Evolutionary conservation across 1,140 invertebrate genomes (phyloP), one percentile per base, ranked within the genome.

Genomic region (Drosophila yakuba): DNA sequence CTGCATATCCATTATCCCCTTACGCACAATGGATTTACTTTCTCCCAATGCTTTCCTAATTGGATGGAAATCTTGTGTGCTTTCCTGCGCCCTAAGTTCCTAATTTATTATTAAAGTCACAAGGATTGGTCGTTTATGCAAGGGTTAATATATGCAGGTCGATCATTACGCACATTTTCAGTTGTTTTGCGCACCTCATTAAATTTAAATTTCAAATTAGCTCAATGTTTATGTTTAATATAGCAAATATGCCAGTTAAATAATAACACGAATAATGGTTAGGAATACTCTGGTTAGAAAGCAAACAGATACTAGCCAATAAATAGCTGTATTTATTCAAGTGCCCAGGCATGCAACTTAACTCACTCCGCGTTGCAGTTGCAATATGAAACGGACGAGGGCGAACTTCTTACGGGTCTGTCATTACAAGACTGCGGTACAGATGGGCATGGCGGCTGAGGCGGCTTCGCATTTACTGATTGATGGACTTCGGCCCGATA

Each of bases 401-500:
- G 23, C 56, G 8, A 45, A 17, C 64, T 74, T 74, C 82, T 78
- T 52, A 57, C 71, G 52, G 38, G 44, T 43, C 36, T 75, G 69
- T 86, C 74, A 85, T 81, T 81, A 75, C 51, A 78, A 60, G 59
- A 17, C 74, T 43, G 48, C 23, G 62, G 6, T 6, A 36, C 59
- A 38, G 32, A 38, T 44, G 48, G 25, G 23, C 28, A n/a, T 28
- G 45, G 25, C 25, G 14, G n/a, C 25, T 32, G 67, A 48, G 73
- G 55, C 50, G 71, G 83, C 50, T 73, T 86, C 83, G 75, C 75
- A 76, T 86, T 88, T 73, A 86, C 83, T 86, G 83, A 86, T 86
- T 88, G 83, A 86, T 86, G 64, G 79, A 83, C 83, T 76, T 69
- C 71, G 64, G 75, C 60, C 71, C 83, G 83, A 86, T 86, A 86